Evolutionary conservation across 2,797 vertebrate genomes (phyloP), one percentile per base, ranked within the genome.

Genomic region (Eospalax fontanierii): DNA sequence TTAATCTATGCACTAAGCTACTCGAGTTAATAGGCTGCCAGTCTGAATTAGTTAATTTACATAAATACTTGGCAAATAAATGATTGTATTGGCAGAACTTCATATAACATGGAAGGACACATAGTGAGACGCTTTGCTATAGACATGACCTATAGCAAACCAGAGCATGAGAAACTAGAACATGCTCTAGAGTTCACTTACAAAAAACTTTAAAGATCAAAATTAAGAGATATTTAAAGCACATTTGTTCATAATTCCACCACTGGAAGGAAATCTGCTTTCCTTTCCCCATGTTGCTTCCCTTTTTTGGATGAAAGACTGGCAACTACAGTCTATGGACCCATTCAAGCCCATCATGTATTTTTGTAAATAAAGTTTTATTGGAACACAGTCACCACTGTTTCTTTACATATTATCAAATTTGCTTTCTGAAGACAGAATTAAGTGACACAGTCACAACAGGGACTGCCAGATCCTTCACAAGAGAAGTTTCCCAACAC

Each of bases 321-420:
- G 14, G 9, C 12, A 65, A 79, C 40, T 66, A 68, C 28, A 61
- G 57, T 18, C 2, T 18, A 38, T 26, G 83, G 24, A 14, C 35
- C 57, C 21, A 63, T 24, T 15, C 19, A 75, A 75, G 1, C 2
- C 54, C 50, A 8, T 40, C 18, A 63, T 63, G 12, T 81, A 40
- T 63, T 92, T 82, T 35, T 63, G 30, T 85, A 87, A 87, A 84
- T 83, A 94, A 93, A 87, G 74, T 78, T 92, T 83, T 57, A 74
- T 87, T 87, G 68, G 54, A 95, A 89, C 43, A 94, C 12, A 30
- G 38, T 19, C 68, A 35, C 30, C 21, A 24, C 75, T n/a, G 66
- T 46, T 94, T n/a, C 2, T 54, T 63, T 63, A 43, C 33, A 61
- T 38, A 66, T 35, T 63, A 18, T 66, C 84, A 75, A 21, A 33